phyloP scores from a whole-genome alignment of 1,140 invertebrate species.

The Triops longicaudatus region DNA sequence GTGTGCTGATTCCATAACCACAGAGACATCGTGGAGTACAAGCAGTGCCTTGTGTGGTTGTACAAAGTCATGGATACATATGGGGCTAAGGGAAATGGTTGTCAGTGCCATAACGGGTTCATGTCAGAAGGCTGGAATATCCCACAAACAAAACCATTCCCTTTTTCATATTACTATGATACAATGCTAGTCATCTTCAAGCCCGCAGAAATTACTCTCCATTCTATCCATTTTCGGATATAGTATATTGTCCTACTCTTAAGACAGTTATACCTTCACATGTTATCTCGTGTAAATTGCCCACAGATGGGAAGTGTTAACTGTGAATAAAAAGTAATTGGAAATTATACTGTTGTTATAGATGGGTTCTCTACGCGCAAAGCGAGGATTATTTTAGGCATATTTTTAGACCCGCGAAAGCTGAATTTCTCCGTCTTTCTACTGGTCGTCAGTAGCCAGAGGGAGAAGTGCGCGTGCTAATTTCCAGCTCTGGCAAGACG shows the following conservation, averaged over 20 bases:
- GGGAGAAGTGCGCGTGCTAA: too few species aligned
- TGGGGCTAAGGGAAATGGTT: not conserved
- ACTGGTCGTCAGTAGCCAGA: too few species aligned
- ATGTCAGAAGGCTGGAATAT: not conserved
- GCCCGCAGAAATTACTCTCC: not conserved
- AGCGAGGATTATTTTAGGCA: too few species aligned
- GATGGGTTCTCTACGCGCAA: too few species aligned
- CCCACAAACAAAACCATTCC: not conserved
- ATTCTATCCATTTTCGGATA: not conserved
- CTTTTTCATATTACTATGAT: not conserved
- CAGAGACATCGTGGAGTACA: not conserved
- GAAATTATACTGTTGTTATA: too few species aligned
- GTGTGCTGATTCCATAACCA: not conserved
- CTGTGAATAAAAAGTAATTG: too few species aligned
- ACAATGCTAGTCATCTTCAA: slow-evolving; percentile 2
- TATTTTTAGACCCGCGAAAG: too few species aligned
- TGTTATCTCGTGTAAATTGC: too few species aligned
- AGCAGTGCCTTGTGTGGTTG: slow-evolving; percentile 7
- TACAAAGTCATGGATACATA: slow-evolving; percentile 3
- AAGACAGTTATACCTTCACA: too few species aligned
- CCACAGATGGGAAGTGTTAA: too few species aligned
- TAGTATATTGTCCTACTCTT: not conserved
- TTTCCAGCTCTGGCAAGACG: too few species aligned
- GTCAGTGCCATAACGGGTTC: not conserved
- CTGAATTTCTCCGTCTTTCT: too few species aligned